Conservation (phyloP, 2,113 vertebrate genomes). For the Ptilorrhoa leucosticta region DNA sequence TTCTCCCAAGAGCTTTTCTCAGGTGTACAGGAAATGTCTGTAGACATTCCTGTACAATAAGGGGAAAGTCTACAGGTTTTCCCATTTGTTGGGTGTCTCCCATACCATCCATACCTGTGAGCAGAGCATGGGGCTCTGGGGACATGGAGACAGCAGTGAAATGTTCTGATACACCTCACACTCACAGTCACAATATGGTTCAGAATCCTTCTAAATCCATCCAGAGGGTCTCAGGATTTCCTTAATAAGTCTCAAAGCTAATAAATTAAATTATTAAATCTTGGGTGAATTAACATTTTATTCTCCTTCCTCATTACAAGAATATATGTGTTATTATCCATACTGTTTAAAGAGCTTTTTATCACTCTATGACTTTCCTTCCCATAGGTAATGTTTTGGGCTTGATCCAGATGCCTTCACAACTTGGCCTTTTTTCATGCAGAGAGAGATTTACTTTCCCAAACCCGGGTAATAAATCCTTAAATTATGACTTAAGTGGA, state of each 20-base stretch:
- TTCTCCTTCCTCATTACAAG: constrained; percentile 56
- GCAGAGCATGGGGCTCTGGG: accelerated
- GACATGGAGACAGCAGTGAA: neutral
- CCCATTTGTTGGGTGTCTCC: neutral
- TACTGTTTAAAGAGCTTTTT: constrained; percentile 31
- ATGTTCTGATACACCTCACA: neutral
- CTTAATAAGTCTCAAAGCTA: constrained; percentile 6
- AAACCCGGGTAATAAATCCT: neutral
- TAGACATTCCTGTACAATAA: neutral
- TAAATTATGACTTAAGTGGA: constrained; percentile 40
- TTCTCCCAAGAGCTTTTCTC: neutral
- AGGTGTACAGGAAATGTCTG: neutral
- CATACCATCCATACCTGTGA: neutral
- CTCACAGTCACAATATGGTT: neutral
- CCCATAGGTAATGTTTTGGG: neutral
- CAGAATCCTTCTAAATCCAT: neutral
- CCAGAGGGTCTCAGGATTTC: constrained; percentile 21
- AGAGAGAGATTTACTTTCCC: constrained; percentile 34
- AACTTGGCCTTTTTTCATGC: neutral
- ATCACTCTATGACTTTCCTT: neutral
- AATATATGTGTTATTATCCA: constrained; percentile 46
- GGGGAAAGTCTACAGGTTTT: neutral
- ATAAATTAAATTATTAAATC: constrained; percentile 59
- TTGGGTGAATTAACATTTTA: constrained; percentile 48
- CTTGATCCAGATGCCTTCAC: constrained; percentile 17